Percentiles rank a stretch among this genome's conserved stretches.
phyloP scores from a whole-genome alignment of 1,140 invertebrate genomes.

The Neodiprion fabricii region DNA sequence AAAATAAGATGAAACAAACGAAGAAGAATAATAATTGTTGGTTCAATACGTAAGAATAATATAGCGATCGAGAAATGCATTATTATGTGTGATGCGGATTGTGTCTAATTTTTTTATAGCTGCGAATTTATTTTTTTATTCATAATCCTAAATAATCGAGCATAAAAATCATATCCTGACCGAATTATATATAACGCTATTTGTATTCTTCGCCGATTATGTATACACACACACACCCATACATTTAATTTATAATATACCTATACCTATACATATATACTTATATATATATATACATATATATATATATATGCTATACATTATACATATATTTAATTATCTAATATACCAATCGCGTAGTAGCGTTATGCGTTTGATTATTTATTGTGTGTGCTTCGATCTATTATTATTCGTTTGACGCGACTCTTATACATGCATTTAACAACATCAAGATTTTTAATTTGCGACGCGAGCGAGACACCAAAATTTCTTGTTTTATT shows the following conservation, averaged over 20 bases:
- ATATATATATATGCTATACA: slow-evolving; percentile 10
- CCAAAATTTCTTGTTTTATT: slow-evolving; percentile 17
- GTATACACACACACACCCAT: too few relatives aligned
- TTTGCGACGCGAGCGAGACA: slow-evolving; percentile 17
- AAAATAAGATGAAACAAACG: too few relatives aligned
- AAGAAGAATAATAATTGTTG: too few relatives aligned
- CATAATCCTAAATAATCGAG: neutral
- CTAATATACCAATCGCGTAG: neutral
- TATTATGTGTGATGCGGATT: too few relatives aligned
- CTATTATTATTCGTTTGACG: slow-evolving; percentile 33
- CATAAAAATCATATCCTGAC: neutral
- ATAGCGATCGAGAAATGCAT: too few relatives aligned
- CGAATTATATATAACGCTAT: neutral
- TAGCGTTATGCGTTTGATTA: slow-evolving; percentile 13
- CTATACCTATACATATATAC: neutral
- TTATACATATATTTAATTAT: slow-evolving; percentile 26
- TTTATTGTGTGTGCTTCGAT: slow-evolving; percentile 26
- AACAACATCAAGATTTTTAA: neutral
- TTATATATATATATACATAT: slow-evolving; percentile 21
- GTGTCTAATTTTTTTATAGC: too few relatives aligned
- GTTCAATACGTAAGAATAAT: too few relatives aligned
- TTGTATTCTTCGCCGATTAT: too few relatives aligned
- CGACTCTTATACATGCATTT: slow-evolving; percentile 25
- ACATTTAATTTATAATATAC: neutral
- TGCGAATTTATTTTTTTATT: slow-evolving; percentile 5